Conservation (phyloP, 2,113 vertebrate genomes). For the Promerops cafer region DNA sequence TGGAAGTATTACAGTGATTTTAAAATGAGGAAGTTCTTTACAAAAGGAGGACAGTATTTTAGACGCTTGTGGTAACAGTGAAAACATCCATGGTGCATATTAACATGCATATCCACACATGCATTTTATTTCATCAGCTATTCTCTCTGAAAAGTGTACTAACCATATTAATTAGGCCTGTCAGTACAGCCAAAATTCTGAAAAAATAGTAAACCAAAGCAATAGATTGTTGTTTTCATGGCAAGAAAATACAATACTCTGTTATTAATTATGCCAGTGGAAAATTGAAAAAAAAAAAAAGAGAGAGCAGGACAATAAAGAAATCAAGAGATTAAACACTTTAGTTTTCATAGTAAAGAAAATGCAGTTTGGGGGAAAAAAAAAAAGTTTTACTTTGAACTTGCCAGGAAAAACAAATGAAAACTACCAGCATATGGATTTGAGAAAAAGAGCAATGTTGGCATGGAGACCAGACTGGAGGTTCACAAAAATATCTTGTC, state of each 20-base stretch:
- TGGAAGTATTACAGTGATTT: background rate
- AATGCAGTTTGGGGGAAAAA: background rate
- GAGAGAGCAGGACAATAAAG: background rate
- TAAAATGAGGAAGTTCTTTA: background rate
- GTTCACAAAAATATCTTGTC: constrained; percentile 41
- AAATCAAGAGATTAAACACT: background rate
- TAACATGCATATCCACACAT: background rate
- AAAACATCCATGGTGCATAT: background rate
- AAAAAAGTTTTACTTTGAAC: constrained; percentile 2
- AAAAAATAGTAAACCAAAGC: background rate
- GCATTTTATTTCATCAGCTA: background rate
- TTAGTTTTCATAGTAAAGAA: background rate
- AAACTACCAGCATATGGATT: constrained; percentile 45
- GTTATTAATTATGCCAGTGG: background rate
- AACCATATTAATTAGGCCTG: background rate
- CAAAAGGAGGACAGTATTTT: background rate
- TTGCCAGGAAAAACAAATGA: constrained; percentile 47
- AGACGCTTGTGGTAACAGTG: background rate
- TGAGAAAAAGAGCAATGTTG: constrained; percentile 54
- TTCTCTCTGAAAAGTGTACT: background rate
- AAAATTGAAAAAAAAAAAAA: background rate
- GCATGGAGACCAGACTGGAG: constrained; percentile 51
- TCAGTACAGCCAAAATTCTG: background rate
- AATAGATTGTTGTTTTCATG: background rate
- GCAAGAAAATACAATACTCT: background rate